Base-by-base conservation (phyloP, 2,797 vertebrate species). In the Lacerta bilineata region DNA sequence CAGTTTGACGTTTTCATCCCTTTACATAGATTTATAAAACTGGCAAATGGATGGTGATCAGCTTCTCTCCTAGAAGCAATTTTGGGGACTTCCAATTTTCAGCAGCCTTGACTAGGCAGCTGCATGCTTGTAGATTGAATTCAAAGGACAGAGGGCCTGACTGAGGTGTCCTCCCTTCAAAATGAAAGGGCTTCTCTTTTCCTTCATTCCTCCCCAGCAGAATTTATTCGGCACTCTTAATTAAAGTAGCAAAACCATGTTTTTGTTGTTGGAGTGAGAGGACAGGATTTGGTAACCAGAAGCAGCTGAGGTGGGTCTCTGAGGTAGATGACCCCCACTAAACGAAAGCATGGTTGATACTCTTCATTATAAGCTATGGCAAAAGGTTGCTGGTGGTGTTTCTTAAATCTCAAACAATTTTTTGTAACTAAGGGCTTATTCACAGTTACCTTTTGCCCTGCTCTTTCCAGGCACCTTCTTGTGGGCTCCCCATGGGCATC, bases 251-350 rank as follows among this genome's bases (percentile, higher is more conserved):
- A 72, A 71, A 89, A 27, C 0, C 39, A 0, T 80, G 25, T 46
- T 82, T 66, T 83, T 83, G 79, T 15, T 33, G 84, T 50, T 29
- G 64, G 84, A 46, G 11, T 5, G 7, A 80, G 86, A 79, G 43
- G 59, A 18, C 39, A 29, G 17, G 41, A 79, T 78, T 81, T 41
- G 36, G 50, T 80, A 39, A 77, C 33, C 41, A 10, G 39, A 61
- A 59, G 3, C 9, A 25, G 36, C n/a, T 9, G n/a, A 36, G 59
- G 4, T 5, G 36, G 23, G 20, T 20, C 33, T 61, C 33, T 36
- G 9, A 25, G 33, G 10, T 10, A 7, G 20, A 9, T 8, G 55
- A 29, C 4, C 33, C 18, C 20, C 79, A 20, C 0, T 10, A 25
- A 80, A 61, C 2, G 23, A 20, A 80, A 39, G 61, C 9, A 18